Percentiles rank a stretch among this genome's conserved stretches.
Evolutionary conservation across 2,888 invertebrate genomes (phyloP).

Genomic region (Laspeyria flexula): DNA sequence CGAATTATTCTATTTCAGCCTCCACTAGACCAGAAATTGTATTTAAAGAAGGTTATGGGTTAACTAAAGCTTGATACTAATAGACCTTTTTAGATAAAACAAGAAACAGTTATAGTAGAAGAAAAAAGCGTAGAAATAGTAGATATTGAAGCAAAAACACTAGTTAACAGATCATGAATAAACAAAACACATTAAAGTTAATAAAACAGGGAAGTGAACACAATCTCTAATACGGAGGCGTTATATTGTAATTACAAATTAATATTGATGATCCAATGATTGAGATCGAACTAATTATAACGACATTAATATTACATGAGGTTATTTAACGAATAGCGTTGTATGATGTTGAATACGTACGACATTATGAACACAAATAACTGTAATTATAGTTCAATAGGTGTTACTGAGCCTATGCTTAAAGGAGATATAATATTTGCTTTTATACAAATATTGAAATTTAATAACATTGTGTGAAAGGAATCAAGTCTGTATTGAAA

Average conservation of each 20-base stretch:
- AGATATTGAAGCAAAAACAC: slow-evolving; percentile 31
- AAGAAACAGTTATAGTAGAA: slow-evolving; percentile 16
- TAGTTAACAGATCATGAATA: slow-evolving; percentile 36
- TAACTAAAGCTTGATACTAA: slow-evolving; percentile 32
- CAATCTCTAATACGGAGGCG: slow-evolving; percentile 44
- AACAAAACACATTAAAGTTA: slow-evolving; percentile 45
- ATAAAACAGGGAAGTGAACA: slow-evolving; percentile 43
- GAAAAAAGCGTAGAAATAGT: slow-evolving; percentile 12
- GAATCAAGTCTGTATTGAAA: no score
- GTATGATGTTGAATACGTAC: slow-evolving; percentile 16
- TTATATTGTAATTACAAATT: slow-evolving; percentile 66
- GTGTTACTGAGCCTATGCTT: not conserved
- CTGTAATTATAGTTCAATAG: not conserved
- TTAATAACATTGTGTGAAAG: no score
- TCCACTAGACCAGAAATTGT: slow-evolving; percentile 42
- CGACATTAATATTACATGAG: slow-evolving; percentile 60
- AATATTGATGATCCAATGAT: slow-evolving; percentile 65
- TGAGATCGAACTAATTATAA: slow-evolving; percentile 56
- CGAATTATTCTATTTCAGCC: slow-evolving; percentile 27
- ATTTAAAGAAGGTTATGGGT: slow-evolving; percentile 35
- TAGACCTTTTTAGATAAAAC: slow-evolving; percentile 32
- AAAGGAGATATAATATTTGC: not conserved
- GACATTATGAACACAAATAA: slow-evolving; percentile 10
- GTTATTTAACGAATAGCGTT: slow-evolving; percentile 41
- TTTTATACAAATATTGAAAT: no score